These are phyloP conservation scores for Norana najaformis DNA, from an alignment of 2,888 invertebrate species.

Conservation along the genomic window DNA sequence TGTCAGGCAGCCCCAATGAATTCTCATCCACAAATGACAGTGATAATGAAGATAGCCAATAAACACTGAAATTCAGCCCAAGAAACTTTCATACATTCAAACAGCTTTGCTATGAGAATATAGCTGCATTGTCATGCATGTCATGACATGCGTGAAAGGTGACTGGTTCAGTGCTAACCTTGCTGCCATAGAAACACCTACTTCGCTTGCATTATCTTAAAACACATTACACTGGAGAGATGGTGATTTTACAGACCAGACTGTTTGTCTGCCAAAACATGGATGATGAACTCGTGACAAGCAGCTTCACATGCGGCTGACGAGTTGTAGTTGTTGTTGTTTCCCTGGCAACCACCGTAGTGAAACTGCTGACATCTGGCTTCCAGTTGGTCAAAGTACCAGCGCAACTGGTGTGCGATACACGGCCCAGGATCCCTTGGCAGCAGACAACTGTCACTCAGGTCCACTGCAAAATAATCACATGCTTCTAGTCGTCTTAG, in stretches of 20 bases:
- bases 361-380: constrained; percentile 77
- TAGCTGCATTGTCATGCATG: too few relatives aligned
- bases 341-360: constrained; percentile 89
- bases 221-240: background rate
- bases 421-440: constrained; percentile 66
- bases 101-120: background rate
- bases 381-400: constrained; percentile 76
- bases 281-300: constrained; percentile 17
- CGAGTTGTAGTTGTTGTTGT: constrained; percentile 82
- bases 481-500: background rate
- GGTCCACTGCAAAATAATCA: background rate
- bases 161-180: background rate
- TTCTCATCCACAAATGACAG: too few relatives aligned
- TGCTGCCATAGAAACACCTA: too few relatives aligned
- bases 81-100: background rate
- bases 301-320: background rate
- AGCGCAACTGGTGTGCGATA: constrained; percentile 69
- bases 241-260: background rate
- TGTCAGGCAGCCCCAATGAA: too few relatives aligned
- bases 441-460: background rate
- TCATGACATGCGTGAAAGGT: too few relatives aligned
- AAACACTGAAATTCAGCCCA: too few relatives aligned
- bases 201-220: background rate
- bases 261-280: background rate
- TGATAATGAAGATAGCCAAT: background rate